A percentile compares a stretch with the other conserved stretches of the same genome.
These are phyloP conservation scores for Oscheius myriophilus DNA, from an alignment of 2,888 invertebrate genomes.

Conservation along the genomic window DNA sequence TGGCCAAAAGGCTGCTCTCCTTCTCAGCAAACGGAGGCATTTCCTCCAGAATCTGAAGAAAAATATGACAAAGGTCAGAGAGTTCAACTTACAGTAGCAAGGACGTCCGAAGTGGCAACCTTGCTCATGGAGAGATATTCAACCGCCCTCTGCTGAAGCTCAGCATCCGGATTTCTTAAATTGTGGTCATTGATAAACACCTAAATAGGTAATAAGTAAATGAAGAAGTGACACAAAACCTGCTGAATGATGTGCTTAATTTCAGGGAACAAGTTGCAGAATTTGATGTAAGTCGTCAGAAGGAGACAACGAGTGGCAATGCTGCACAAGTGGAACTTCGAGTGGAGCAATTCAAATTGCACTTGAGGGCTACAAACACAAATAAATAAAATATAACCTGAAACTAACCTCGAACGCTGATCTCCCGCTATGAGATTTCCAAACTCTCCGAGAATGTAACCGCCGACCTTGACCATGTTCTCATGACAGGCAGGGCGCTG, in stretches of 20 bases:
- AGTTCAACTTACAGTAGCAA: constrained; percentile 75
- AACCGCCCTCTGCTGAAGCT: constrained; percentile 95
- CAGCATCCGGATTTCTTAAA: constrained; percentile 94
- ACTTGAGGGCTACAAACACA: constrained; percentile 84
- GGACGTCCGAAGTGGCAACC: constrained; percentile 93
- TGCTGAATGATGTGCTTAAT: constrained; percentile 94
- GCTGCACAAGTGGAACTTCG: constrained; percentile 97
- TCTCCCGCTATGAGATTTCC: constrained; percentile 99
- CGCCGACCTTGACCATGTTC: constrained; percentile 99
- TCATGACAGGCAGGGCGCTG: constrained; percentile 99
- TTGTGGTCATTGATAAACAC: constrained; percentile 82
- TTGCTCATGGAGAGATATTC: constrained; percentile 96
- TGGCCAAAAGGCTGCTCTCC: constrained; percentile 89
- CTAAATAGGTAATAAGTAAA: constrained; percentile 53
- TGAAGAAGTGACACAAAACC: constrained; percentile 75
- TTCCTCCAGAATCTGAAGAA: constrained; percentile 81
- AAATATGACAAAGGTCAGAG: background rate
- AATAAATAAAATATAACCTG: background rate
- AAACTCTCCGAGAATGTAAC: constrained; percentile 98
- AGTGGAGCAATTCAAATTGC: constrained; percentile 96
- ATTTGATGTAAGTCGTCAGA: constrained; percentile 97
- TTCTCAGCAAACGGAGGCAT: constrained; percentile 99
- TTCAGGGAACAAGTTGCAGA: constrained; percentile 98
- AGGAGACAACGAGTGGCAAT: constrained; percentile 94
- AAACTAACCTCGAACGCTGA: constrained; percentile 80